A percentile compares a stretch with the other conserved stretches of the same genome.
phyloP scores from a whole-genome alignment of 2,113 vertebrate genomes.

The Baryphthengus martii region DNA sequence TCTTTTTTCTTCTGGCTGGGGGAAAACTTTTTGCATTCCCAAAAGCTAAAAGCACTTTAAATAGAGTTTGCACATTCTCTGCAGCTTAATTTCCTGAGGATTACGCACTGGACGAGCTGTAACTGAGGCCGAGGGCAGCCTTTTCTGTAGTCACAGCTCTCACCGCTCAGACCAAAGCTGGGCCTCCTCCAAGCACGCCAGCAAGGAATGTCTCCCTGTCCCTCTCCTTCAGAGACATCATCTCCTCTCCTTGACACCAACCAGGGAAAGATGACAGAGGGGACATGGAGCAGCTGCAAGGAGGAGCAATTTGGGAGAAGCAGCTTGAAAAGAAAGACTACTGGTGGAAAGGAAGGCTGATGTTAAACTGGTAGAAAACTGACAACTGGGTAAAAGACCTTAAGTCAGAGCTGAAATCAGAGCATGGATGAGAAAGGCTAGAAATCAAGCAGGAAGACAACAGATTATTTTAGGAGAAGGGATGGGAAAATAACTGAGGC shows the following conservation, averaged over 20 bases:
- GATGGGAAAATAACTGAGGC: neutral
- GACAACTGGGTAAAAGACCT: neutral
- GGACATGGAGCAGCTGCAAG: neutral
- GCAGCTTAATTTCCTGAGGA: conserved; percentile 20
- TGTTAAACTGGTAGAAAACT: neutral
- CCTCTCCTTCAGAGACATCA: neutral
- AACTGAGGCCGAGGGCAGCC: neutral
- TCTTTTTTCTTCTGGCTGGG: neutral
- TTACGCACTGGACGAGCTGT: conserved; percentile 11
- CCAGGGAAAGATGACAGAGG: neutral
- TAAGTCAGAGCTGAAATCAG: neutral
- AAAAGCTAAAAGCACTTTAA: neutral
- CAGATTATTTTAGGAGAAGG: neutral
- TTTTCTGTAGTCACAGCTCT: neutral
- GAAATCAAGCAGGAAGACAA: neutral
- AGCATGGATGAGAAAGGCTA: neutral
- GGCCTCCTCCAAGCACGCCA: neutral
- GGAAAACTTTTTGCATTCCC: neutral
- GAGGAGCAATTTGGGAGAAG: neutral
- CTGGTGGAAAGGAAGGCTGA: neutral
- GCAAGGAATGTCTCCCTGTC: neutral
- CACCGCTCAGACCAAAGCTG: neutral
- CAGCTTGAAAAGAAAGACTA: neutral
- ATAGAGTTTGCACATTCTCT: conserved; percentile 1
- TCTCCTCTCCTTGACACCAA: neutral